Base-by-base conservation (phyloP, 2,797 vertebrate species). In the Poeciliopsis presidionis region DNA sequence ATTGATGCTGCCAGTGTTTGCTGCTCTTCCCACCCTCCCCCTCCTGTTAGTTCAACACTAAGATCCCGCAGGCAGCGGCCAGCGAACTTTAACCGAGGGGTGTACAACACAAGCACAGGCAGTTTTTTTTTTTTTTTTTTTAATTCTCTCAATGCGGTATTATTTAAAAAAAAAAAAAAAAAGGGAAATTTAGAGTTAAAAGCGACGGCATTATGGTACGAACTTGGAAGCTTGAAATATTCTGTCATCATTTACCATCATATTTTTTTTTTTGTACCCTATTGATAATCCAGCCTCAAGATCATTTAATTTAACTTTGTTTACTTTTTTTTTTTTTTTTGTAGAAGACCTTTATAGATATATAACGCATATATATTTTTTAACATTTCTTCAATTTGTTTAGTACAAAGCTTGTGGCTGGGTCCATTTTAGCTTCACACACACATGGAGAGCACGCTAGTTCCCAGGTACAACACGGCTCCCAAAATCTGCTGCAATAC, bases 141-240 rank as follows among this genome's bases (percentile, higher is more conserved):
- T 0, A 9, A 22, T 51, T 51, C 78, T 84, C 77, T 87, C 81
- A 74, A 6, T 73, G 72, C 20, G 72, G 82, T 87, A 82, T 88
- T 82, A 55, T 53, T 12, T 45, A 36, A 36, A 36, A 36, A 36
- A 36, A 36, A 90, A 36, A 36, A 36, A 36, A 36, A 36, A 36
- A 36, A 36, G 86, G 90, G 91, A 91, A 94, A 85, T 82, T 78
- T 79, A 72, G 80, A 88, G 74, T 70, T 78, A 36, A 74, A 77
- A 79, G 75, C 57, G 72, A 80, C 86, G 90, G 90, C 90, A 89
- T 91, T 88, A 90, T 49, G 86, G 87, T 92, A 89, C 85, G 78
- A 30, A 88, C 73, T 65, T 81, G 49, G 71, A 77, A 55, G 41
- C 72, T 84, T 79, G 18, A 78, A 55, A 81, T 78, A 73, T 70